Percentiles rank a stretch among this genome's conserved stretches.
Evolutionary conservation across 2,797 vertebrate species (phyloP).

Genomic region (Rallus crepitans): DNA sequence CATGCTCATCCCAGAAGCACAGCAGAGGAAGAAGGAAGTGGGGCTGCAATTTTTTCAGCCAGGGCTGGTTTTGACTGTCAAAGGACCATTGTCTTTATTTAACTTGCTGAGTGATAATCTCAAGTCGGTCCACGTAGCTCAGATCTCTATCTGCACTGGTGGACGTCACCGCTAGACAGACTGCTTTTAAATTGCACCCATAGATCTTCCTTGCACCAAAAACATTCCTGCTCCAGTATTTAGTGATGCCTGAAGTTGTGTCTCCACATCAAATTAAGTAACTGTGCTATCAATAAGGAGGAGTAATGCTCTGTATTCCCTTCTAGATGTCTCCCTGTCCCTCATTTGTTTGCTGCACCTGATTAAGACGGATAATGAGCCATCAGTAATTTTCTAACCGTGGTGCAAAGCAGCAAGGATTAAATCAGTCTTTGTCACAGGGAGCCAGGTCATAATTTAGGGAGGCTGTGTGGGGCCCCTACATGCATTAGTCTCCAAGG

Average conservation of each 20-base stretch:
- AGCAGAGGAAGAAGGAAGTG: neutral
- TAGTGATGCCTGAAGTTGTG: conserved; percentile 51
- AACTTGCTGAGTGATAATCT: conserved; percentile 5
- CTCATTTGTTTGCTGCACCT: conserved; percentile 66
- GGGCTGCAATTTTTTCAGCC: neutral
- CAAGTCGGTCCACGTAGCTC: neutral
- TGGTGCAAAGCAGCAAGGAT: conserved; percentile 41
- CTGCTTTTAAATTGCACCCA: conserved; percentile 69
- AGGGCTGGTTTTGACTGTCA: neutral
- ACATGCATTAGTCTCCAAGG: neutral
- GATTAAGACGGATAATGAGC: conserved; percentile 65
- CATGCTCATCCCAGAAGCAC: neutral
- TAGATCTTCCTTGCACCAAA: conserved; percentile 71
- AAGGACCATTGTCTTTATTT: neutral
- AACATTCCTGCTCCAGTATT: conserved; percentile 38
- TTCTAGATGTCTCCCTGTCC: conserved; percentile 43
- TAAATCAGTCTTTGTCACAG: conserved; percentile 40
- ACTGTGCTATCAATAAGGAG: conserved; percentile 73
- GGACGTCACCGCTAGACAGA: conserved; percentile 47
- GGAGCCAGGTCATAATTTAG: conserved; percentile 19
- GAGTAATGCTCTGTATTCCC: conserved; percentile 37
- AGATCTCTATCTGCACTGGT: neutral
- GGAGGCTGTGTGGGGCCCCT: neutral
- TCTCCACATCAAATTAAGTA: conserved; percentile 68
- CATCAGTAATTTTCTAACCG: conserved; percentile 31